Evolutionary conservation across 2,113 vertebrate species (phyloP).

Genomic region (Larimichthys polyactis): DNA sequence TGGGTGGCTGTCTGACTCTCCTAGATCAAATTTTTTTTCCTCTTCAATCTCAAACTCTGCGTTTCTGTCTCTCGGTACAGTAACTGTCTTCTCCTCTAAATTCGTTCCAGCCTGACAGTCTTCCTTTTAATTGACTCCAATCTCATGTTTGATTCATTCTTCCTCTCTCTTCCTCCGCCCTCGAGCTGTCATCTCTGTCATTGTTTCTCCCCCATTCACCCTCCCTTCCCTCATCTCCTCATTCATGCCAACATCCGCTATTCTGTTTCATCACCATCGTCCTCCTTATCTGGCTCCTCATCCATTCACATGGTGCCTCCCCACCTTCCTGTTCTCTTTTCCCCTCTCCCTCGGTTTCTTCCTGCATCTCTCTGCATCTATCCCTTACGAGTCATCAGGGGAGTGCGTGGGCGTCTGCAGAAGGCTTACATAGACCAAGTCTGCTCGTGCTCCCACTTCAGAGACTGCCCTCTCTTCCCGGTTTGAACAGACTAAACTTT

Average conservation of each 20-base stretch:
- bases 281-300: slow-evolving; percentile 35
- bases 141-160: slow-evolving; percentile 50
- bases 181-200: slow-evolving; percentile 41
- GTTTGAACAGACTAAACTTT: slow-evolving; percentile 34
- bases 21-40: too few relatives aligned
- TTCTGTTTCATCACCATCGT: slow-evolving; percentile 56
- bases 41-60: too few relatives aligned
- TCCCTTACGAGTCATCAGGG: slow-evolving; percentile 2
- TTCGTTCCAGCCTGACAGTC: slow-evolving; percentile 3
- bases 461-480: slow-evolving; percentile 4
- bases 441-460: slow-evolving; percentile 26
- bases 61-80: not conserved
- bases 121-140: slow-evolving; percentile 36
- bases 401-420: slow-evolving; percentile 44
- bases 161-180: slow-evolving; percentile 28
- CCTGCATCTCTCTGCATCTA: not conserved
- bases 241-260: slow-evolving; percentile 43
- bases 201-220: slow-evolving; percentile 39
- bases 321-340: not conserved
- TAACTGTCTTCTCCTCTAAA: not conserved
- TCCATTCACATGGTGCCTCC: not conserved
- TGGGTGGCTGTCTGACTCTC: not conserved
- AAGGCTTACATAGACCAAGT: slow-evolving; percentile 7
- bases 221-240: slow-evolving; percentile 18
- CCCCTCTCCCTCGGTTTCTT: not conserved